These are phyloP conservation scores for Cynocephalus volans DNA, from an alignment of 2,113 vertebrate genomes.

Conservation along the genomic window DNA sequence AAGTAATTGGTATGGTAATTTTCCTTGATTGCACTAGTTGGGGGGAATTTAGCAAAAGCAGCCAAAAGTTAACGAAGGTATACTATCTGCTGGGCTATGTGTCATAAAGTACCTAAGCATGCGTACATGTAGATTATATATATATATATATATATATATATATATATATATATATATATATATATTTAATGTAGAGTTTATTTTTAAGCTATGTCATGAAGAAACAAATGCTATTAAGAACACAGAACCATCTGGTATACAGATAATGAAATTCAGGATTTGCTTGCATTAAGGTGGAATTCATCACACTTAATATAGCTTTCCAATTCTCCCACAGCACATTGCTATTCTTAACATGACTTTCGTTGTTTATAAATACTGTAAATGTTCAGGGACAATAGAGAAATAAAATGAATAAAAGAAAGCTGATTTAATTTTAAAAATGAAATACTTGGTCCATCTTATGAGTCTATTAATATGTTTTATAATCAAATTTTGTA, in stretches of 20 bases:
- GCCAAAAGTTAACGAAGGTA: constrained; percentile 51
- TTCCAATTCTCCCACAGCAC: neutral
- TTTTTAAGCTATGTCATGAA: neutral
- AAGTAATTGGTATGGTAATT: constrained; percentile 84
- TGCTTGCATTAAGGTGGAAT: neutral
- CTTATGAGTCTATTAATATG: neutral
- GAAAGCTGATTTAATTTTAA: neutral
- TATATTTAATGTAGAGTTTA: neutral
- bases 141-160: no score
- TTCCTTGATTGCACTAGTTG: constrained; percentile 75
- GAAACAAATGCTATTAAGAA: neutral
- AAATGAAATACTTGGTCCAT: constrained; percentile 1
- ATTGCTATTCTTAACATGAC: neutral
- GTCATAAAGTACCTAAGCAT: neutral
- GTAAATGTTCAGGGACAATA: neutral
- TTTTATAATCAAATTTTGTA: neutral
- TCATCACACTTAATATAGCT: neutral
- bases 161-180: neutral
- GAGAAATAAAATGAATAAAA: constrained; percentile 15
- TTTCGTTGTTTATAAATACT: constrained; percentile 29
- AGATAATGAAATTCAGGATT: constrained; percentile 15
- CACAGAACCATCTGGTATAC: neutral
- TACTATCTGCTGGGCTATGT: neutral
- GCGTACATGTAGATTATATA: neutral
- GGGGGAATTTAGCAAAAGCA: neutral